phyloP scores from a whole-genome alignment of 2,797 vertebrate genomes.

The Phalloptychus januarius region DNA sequence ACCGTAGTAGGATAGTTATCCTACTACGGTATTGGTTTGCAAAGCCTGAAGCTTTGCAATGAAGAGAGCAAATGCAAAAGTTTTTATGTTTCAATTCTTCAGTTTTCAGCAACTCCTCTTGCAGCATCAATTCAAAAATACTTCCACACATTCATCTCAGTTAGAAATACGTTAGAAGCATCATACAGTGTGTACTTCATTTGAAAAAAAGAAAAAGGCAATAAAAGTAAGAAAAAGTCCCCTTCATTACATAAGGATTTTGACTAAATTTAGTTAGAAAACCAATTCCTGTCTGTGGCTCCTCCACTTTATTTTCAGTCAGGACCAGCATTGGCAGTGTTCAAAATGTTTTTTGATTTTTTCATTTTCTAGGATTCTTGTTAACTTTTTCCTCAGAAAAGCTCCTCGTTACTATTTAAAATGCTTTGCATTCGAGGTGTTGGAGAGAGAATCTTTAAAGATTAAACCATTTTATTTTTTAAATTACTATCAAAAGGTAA shows the following conservation, averaged over 20 bases:
- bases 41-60: neutral
- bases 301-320: neutral
- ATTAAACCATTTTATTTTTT: conserved; percentile 25
- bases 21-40: neutral
- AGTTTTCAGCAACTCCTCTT: neutral
- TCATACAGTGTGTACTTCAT: neutral
- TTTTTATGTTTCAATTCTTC: neutral
- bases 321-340: neutral
- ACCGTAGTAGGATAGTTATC: no score
- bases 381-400: neutral
- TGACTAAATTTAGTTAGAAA: neutral
- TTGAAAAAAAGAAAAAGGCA: neutral
- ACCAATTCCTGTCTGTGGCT: neutral
- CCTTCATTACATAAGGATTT: no score
- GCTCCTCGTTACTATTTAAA: neutral
- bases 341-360: neutral
- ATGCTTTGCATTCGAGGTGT: neutral
- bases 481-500: conserved; percentile 29
- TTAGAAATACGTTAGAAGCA: neutral
- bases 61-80: neutral
- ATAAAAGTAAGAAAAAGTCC: no score
- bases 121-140: neutral
- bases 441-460: conserved; percentile 14
- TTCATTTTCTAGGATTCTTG: neutral
- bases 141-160: neutral